Evolutionary conservation across 2,888 invertebrate genomes (phyloP), one percentile per base, ranked within the genome.

Genomic region (Drosophila mayaguana): DNA sequence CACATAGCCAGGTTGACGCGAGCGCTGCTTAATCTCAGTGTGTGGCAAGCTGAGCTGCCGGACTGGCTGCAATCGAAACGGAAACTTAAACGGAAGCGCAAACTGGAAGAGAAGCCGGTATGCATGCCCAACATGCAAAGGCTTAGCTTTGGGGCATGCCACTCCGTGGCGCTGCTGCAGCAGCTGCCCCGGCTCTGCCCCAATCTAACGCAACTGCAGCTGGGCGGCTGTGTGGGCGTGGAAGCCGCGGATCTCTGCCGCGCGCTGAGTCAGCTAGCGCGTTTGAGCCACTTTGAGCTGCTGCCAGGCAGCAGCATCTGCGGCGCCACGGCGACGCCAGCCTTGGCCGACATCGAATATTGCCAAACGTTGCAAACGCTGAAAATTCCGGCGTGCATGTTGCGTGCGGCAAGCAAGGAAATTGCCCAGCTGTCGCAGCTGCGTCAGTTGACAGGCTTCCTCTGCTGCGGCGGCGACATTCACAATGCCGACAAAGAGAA

Each of bases 371-470:
- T 86, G 75, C 57, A 80, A 38, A 63, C 46, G 2, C 64, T 86
- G 4, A 70, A 70, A 57, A 34, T 86, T 57, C 89, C 86, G 9
- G 82, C 78, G 48, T 83, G 80, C 54, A 68, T 65, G 53, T 9
- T 87, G 53, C 81, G 72, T 25, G 65, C 73, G 59, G 59, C 70
- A 16, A 55, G 65, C 32, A 20, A n/a, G 69, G 57, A 71, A 71
- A 73, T 86, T 70, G 75, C 73, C 7, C 68, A 61, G 22, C 67
- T 86, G 77, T 68, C 76, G 34, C 69, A 77, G 51, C 68, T 86
- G 56, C 76, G 56, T 12, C 81, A 72, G 56, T 72, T 84, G 84
- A 83, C 75, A 34, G 78, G 76, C 62, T 84, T 82, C 72, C 75
- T 86, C 38, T 88, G 88, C 65, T 59, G 51, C 53, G 51, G 63